Conservation (phyloP, 2,888 invertebrate genomes). For the Gymnosoma rotundatum region DNA sequence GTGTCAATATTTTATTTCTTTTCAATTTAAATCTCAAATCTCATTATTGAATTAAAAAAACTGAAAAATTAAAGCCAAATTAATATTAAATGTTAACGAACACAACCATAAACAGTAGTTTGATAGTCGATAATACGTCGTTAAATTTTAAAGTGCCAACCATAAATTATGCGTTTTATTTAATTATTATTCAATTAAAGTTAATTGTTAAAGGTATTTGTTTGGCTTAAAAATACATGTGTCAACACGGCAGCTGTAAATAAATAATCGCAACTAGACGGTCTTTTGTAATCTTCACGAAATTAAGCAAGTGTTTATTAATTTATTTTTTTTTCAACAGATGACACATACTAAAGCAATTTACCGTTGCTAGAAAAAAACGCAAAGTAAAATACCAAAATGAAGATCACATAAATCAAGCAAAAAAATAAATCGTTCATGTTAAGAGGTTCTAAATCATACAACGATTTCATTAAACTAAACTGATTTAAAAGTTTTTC, state of each 20-base stretch:
- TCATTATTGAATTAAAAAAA: neutral
- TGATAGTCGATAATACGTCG: slow-evolving; percentile 29
- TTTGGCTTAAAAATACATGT: slow-evolving; percentile 41
- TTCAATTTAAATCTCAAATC: no score
- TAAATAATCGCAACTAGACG: neutral
- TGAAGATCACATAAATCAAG: slow-evolving; percentile 67
- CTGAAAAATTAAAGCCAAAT: neutral
- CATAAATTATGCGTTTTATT: slow-evolving; percentile 65
- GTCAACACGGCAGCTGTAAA: neutral
- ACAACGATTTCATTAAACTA: slow-evolving; percentile 49
- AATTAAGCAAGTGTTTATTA: slow-evolving; percentile 61
- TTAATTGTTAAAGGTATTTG: slow-evolving; percentile 41
- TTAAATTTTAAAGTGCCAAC: slow-evolving; percentile 37
- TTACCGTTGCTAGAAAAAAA: slow-evolving; percentile 6
- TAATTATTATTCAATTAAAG: slow-evolving; percentile 66
- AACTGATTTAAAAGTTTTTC: slow-evolving; percentile 61
- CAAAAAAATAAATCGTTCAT: slow-evolving; percentile 49
- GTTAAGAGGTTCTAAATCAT: slow-evolving; percentile 66
- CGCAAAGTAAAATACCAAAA: neutral
- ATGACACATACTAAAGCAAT: slow-evolving; percentile 25
- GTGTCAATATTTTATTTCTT: no score
- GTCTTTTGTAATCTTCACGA: neutral
- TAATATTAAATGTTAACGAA: slow-evolving; percentile 33
- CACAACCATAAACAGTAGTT: slow-evolving; percentile 24
- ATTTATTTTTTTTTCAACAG: slow-evolving; percentile 51